Evolutionary conservation across 2,797 vertebrate species (phyloP).

Genomic region (Discoglossus pictus): DNA sequence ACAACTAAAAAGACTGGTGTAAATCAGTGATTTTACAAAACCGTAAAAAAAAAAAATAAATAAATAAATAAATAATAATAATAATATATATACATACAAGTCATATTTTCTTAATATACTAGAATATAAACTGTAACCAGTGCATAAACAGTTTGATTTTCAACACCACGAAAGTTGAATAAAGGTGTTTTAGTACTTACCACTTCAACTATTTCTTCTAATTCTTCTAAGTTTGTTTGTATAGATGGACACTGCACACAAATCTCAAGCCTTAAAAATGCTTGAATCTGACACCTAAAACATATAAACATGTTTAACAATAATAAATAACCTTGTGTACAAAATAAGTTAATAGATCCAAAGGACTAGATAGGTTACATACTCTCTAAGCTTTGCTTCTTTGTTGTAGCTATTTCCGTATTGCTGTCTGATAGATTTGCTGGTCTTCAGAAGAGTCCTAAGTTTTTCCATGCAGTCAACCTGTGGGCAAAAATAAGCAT

Average conservation of each 20-base stretch:
- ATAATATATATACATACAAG: too few species aligned
- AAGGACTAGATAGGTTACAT: conserved; percentile 62
- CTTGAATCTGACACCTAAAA: conserved; percentile 87
- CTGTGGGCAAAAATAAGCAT: conserved; percentile 63
- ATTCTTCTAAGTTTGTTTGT: conserved; percentile 61
- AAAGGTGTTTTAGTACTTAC: too few species aligned
- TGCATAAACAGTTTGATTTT: too few species aligned
- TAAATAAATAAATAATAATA: too few species aligned
- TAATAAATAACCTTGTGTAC: too few species aligned
- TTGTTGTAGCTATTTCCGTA: conserved; percentile 65
- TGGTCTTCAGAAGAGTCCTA: conserved; percentile 81
- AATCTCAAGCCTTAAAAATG: conserved; percentile 83
- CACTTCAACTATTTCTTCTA: conserved; percentile 85
- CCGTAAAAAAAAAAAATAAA: too few species aligned
- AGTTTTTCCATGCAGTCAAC: conserved; percentile 65
- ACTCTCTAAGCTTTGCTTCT: conserved; percentile 88
- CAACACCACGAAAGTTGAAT: too few species aligned
- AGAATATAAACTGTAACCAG: too few species aligned
- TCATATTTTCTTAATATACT: too few species aligned
- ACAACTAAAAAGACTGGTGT: too few species aligned
- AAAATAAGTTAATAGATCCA: too few species aligned
- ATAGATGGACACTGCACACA: conserved; percentile 72
- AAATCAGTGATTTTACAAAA: too few species aligned
- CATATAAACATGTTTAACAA: not conserved
- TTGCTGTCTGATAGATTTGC: conserved; percentile 80